These are phyloP conservation scores for Euspilapteryx auroguttella DNA, from an alignment of 2,888 invertebrate species.

Conservation along the genomic window DNA sequence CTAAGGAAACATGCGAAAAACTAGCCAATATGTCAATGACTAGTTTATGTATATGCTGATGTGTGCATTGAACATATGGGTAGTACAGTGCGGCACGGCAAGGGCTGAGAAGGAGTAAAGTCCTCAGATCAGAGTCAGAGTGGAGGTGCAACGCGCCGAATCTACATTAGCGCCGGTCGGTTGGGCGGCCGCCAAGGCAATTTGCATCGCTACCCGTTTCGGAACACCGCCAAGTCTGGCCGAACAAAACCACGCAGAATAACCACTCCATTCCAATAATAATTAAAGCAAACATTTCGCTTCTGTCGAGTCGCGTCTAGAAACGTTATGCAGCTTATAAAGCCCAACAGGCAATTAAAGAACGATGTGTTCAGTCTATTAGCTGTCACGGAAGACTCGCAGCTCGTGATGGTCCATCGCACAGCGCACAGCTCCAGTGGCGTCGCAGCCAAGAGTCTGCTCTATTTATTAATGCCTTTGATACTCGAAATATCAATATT, in stretches of 20 bases:
- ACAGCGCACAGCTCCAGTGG: slow-evolving; percentile 12
- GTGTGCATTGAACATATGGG: too few species aligned
- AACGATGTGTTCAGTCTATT: slow-evolving; percentile 51
- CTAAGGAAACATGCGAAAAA: too few species aligned
- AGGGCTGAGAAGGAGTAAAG: too few species aligned
- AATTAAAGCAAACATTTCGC: slow-evolving; percentile 60
- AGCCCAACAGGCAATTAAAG: slow-evolving; percentile 56
- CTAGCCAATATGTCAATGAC: too few species aligned
- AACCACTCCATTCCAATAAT: slow-evolving; percentile 61
- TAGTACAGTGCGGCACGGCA: too few species aligned
- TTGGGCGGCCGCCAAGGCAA: slow-evolving; percentile 60
- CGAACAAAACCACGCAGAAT: slow-evolving; percentile 61
- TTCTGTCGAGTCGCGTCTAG: slow-evolving; percentile 48
- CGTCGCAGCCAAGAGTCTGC: slow-evolving; percentile 30
- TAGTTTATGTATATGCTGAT: too few species aligned
- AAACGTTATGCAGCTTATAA: slow-evolving; percentile 58
- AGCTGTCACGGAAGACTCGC: slow-evolving; percentile 56
- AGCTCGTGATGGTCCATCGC: slow-evolving; percentile 49
- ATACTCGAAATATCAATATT: slow-evolving; percentile 57
- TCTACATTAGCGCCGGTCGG: slow-evolving; percentile 22
- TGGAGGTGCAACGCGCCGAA: slow-evolving; percentile 28
- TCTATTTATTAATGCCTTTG: slow-evolving; percentile 55
- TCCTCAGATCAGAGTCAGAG: slow-evolving; percentile 27
- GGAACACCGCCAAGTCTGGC: slow-evolving; percentile 62
- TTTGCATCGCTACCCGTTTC: slow-evolving; percentile 61